Percentiles rank a stretch among this genome's conserved stretches.
phyloP scores from a whole-genome alignment of 2,888 invertebrate species.

The Elmis aenea region DNA sequence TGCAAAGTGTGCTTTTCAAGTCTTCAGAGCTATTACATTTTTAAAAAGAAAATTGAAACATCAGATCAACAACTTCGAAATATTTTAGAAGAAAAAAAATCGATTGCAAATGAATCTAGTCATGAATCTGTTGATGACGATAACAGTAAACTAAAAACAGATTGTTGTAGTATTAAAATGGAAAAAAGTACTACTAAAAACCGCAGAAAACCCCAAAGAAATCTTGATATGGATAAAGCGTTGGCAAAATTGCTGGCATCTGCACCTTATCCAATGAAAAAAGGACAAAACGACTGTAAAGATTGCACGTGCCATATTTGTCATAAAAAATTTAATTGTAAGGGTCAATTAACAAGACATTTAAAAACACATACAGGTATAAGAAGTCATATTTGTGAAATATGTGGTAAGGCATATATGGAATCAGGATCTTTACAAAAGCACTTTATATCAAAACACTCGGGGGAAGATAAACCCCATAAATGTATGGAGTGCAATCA shows the following conservation, averaged over 20 bases:
- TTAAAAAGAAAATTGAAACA: conserved; percentile 10
- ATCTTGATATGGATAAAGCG: conserved; percentile 9
- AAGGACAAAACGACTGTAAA: conserved; percentile 2
- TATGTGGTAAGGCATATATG: conserved; percentile 17
- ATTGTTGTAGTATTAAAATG: neutral
- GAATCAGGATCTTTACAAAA: conserved; percentile 15
- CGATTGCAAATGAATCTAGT: neutral
- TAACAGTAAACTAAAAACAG: neutral
- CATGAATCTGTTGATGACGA: neutral
- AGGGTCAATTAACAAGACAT: conserved; percentile 25
- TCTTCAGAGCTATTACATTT: conserved; percentile 6
- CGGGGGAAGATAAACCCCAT: conserved; percentile 15
- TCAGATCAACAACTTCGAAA: conserved; percentile 6
- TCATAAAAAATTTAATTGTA: conserved; percentile 20
- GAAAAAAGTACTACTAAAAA: neutral
- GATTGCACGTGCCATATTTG: conserved; percentile 12
- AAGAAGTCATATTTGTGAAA: conserved; percentile 27
- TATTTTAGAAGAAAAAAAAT: neutral
- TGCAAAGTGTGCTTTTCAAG: conserved; percentile 6
- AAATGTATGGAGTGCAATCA: conserved; percentile 25
- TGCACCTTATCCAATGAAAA: conserved; percentile 5
- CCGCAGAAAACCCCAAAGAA: conserved; percentile 3
- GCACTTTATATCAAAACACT: conserved; percentile 17
- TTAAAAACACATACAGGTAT: conserved; percentile 33
- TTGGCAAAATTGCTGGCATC: conserved; percentile 4